A percentile compares a stretch with the other conserved stretches of the same genome.
Evolutionary conservation across 1,140 invertebrate species (phyloP).

Genomic region (Rhopalosiphum padi): DNA sequence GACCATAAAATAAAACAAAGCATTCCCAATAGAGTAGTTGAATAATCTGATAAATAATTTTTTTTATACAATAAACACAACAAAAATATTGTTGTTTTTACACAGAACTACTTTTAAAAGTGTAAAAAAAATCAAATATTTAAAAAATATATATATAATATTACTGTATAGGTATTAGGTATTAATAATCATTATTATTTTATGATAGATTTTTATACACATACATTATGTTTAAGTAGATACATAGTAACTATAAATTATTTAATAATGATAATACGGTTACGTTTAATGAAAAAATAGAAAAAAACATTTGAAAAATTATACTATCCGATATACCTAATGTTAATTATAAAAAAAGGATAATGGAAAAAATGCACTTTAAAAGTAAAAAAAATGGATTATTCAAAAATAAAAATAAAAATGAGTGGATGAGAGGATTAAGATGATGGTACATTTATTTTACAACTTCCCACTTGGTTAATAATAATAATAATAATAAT

Average conservation of each 20-base stretch:
- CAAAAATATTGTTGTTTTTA: neutral
- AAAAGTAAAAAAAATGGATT: neutral
- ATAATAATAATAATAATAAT: constrained; percentile 3
- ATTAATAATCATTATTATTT: too few species aligned
- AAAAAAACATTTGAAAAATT: neutral
- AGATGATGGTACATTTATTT: neutral
- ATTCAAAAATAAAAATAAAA: neutral
- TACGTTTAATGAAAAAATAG: neutral
- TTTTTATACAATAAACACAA: neutral
- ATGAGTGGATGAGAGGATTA: neutral
- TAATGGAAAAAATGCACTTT: neutral
- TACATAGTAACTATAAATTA: neutral
- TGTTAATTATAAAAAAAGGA: neutral
- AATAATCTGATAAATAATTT: neutral
- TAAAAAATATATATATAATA: neutral
- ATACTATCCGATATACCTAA: neutral
- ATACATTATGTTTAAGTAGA: neutral
- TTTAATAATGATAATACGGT: neutral
- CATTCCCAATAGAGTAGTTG: neutral
- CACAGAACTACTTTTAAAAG: neutral
- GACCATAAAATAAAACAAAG: neutral
- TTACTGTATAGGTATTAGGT: neutral
- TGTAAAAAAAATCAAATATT: neutral
- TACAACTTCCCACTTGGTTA: neutral
- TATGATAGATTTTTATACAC: neutral